Conservation (phyloP, 2,113 vertebrate species). For the Andinoacara biseriatus region DNA sequence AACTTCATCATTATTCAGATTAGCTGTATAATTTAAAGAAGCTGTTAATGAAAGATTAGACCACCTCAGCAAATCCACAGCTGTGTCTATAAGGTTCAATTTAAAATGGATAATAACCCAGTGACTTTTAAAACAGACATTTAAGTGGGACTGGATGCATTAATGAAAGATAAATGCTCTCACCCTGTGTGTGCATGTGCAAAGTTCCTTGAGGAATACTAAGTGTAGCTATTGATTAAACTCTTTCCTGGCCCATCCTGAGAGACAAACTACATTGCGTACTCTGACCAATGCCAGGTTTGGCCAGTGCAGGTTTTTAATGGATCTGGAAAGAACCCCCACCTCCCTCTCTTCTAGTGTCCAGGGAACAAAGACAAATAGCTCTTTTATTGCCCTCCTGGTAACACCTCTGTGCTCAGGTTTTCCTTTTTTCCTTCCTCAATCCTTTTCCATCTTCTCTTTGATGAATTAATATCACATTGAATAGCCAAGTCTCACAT, state of each 20-base stretch:
- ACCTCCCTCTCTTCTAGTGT: constrained; percentile 43
- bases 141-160: constrained; percentile 57
- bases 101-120: constrained; percentile 74
- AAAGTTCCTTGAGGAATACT: constrained; percentile 60
- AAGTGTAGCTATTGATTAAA: constrained; percentile 75
- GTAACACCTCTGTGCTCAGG: constrained; percentile 67
- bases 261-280: constrained; percentile 67
- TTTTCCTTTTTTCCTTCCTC: constrained; percentile 41
- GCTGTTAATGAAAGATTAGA: constrained; percentile 69
- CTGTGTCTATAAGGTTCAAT: constrained; percentile 71
- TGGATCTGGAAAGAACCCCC: constrained; percentile 60
- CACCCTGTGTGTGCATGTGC: constrained; percentile 47
- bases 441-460: constrained; percentile 48
- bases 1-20: constrained; percentile 50
- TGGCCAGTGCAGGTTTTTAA: constrained; percentile 68
- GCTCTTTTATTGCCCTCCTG: constrained; percentile 75
- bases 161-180: constrained; percentile 76
- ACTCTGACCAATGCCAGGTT: constrained; percentile 64
- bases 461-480: constrained; percentile 76
- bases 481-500: constrained; percentile 70
- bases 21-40: constrained; percentile 63
- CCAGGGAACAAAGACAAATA: constrained; percentile 78
- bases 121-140: constrained; percentile 69
- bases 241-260: constrained; percentile 55
- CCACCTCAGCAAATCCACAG: constrained; percentile 61